Conservation (phyloP, 2,113 vertebrate species). For the Oreochromis spilurus region DNA sequence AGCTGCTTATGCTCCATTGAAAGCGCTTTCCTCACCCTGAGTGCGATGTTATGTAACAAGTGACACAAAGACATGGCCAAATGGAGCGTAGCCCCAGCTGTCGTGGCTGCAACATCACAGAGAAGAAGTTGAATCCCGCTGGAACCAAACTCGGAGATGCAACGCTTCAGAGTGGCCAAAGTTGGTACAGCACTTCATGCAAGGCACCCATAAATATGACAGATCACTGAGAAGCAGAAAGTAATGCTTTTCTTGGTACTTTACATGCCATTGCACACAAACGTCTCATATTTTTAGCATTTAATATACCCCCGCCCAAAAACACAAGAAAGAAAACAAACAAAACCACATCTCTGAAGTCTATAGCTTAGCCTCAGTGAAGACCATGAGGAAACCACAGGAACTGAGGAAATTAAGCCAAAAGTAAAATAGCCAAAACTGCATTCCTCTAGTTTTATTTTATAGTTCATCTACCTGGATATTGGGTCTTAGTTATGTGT, state of each 20-base stretch:
- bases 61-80: not conserved
- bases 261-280: not conserved
- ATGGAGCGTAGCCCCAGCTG: not conserved
- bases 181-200: not conserved
- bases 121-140: not conserved
- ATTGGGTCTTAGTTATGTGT: not conserved
- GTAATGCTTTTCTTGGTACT: not conserved
- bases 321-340: not conserved
- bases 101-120: not conserved
- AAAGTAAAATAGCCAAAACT: not conserved
- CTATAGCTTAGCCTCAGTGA: not conserved
- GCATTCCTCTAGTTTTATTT: not conserved
- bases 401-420: accelerated
- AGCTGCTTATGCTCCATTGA: not conserved
- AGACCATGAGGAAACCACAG: not conserved
- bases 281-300: not conserved
- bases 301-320: not conserved
- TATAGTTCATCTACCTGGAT: not conserved
- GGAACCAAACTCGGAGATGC: not conserved
- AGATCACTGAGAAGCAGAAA: not conserved
- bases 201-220: not conserved
- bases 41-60: not conserved
- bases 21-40: not conserved
- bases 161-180: not conserved
- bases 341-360: not conserved